phyloP scores from a whole-genome alignment of 2,113 vertebrate species.

The Centropus bengalensis region DNA sequence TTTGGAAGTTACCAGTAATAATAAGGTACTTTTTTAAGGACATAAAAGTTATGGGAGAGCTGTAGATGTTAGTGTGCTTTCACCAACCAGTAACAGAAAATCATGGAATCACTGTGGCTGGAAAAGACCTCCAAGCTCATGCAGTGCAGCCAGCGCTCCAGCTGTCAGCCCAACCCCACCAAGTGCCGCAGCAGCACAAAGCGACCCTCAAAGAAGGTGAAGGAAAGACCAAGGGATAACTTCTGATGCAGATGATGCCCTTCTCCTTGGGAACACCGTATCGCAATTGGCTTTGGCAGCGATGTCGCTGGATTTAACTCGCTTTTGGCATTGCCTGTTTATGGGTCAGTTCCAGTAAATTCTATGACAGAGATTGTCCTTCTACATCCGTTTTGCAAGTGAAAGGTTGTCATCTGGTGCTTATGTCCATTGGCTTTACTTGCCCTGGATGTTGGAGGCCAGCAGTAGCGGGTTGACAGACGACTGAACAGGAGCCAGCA shows the following conservation, averaged over 20 bases:
- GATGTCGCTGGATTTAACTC: background rate
- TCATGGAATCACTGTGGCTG: too few relatives aligned
- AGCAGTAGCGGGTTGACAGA: background rate
- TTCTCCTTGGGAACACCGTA: background rate
- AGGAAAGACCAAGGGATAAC: background rate
- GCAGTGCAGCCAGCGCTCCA: too few relatives aligned
- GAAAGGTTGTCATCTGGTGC: background rate
- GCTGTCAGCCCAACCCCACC: too few relatives aligned
- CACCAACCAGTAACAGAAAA: background rate
- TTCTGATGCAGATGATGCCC: background rate
- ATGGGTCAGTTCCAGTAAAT: background rate
- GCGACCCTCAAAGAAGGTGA: background rate
- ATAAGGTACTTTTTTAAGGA: conserved; percentile 70
- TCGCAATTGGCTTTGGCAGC: background rate
- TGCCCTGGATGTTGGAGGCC: background rate
- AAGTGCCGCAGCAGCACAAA: background rate
- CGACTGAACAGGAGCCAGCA: too few relatives aligned
- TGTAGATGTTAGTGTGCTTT: conserved; percentile 23
- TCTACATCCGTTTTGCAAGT: accelerated
- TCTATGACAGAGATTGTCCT: background rate
- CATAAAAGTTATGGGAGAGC: conserved; percentile 63
- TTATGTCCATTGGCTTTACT: background rate
- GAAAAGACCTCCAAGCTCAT: too few relatives aligned
- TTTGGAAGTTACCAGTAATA: conserved; percentile 79
- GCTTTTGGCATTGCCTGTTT: background rate